Conservation (phyloP, 2,888 invertebrate species). For the Lymantria dispar region DNA sequence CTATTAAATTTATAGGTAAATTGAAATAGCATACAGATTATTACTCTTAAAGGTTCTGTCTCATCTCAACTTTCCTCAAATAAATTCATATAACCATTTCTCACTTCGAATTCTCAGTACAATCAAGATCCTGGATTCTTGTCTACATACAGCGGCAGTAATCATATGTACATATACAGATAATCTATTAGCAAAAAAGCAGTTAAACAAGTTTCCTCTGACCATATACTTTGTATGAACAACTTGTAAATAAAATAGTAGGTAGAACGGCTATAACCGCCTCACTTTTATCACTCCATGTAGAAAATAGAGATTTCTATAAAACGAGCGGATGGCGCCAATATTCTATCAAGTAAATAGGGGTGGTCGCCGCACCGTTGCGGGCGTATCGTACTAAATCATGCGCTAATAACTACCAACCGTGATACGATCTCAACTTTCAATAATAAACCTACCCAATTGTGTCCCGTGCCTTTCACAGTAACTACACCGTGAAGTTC, state of each 20-base stretch:
- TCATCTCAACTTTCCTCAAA: no score
- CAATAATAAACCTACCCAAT: constrained; percentile 73
- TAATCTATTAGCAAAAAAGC: not conserved
- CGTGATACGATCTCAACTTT: constrained; percentile 74
- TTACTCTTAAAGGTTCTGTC: no score
- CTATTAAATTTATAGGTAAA: no score
- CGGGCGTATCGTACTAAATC: constrained; percentile 64
- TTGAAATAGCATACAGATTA: no score
- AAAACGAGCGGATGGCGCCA: constrained; percentile 38
- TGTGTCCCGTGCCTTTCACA: constrained; percentile 62
- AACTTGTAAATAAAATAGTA: not conserved
- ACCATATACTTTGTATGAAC: not conserved
- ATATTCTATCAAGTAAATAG: constrained; percentile 60
- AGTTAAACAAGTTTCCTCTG: not conserved
- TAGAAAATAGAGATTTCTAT: constrained; percentile 38
- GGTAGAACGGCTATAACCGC: constrained; percentile 12
- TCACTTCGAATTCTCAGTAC: no score
- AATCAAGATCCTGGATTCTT: no score
- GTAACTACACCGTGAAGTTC: constrained; percentile 62
- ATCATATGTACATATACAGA: no score
- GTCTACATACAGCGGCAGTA: no score
- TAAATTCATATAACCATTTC: no score
- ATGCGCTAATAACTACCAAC: constrained; percentile 71
- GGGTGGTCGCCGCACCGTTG: constrained; percentile 59
- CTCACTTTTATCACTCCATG: constrained; percentile 17